Evolutionary conservation across 2,113 vertebrate genomes (phyloP).

Genomic region (Podocnemis expansa): DNA sequence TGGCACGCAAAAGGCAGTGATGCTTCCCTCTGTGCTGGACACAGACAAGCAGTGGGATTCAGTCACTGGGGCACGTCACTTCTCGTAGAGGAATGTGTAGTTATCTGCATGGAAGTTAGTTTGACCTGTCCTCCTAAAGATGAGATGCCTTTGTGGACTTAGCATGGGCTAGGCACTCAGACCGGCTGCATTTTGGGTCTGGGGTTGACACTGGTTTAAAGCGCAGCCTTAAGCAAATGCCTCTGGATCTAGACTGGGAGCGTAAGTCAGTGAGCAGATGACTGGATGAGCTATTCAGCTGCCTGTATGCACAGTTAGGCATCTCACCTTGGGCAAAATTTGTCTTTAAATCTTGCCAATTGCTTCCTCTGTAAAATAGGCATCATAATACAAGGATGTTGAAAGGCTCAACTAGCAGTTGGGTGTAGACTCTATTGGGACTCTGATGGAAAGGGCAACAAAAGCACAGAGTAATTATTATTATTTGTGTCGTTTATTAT

Average conservation of each 20-base stretch:
- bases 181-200: not conserved
- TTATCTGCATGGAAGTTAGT: not conserved
- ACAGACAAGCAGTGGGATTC: not conserved
- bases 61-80: not conserved
- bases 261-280: not conserved
- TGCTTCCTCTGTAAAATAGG: not conserved
- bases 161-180: not conserved
- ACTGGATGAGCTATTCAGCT: not conserved
- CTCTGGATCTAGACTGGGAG: not conserved
- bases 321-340: constrained; percentile 33
- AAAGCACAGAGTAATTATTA: constrained; percentile 29
- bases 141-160: not conserved
- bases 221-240: not conserved
- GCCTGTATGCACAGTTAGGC: not conserved
- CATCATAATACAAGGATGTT: constrained; percentile 41
- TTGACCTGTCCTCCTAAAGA: not conserved
- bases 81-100: not conserved
- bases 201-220: not conserved
- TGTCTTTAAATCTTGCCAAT: constrained; percentile 44
- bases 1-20: not conserved
- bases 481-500: not conserved
- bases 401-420: constrained; percentile 47
- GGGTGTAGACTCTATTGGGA: constrained; percentile 27
- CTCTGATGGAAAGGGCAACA: constrained; percentile 28
- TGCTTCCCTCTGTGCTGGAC: not conserved